Conservation (phyloP, 2,113 vertebrate genomes). For the Pteropus alecto region DNA sequence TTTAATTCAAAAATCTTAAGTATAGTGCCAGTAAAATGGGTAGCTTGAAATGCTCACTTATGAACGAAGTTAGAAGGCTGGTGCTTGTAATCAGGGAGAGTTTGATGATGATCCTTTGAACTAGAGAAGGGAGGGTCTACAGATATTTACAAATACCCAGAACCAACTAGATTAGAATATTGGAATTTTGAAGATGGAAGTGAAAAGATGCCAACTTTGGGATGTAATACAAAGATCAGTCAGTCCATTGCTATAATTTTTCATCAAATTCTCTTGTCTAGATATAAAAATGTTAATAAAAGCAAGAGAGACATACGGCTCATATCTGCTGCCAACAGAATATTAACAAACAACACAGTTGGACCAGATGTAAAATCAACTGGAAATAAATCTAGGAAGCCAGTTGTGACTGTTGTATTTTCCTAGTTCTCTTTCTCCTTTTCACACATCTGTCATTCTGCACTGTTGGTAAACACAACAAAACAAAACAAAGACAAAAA, state of each 20-base stretch:
- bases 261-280: background rate
- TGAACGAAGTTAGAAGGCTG: background rate
- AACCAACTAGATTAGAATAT: background rate
- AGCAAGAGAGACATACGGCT: slow-evolving; percentile 29
- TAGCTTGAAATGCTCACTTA: background rate
- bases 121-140: background rate
- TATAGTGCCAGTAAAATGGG: background rate
- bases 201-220: slow-evolving; percentile 8
- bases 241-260: background rate
- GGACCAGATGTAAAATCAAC: slow-evolving; percentile 67
- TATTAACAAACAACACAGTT: slow-evolving; percentile 60
- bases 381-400: slow-evolving; percentile 59
- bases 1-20: background rate
- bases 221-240: slow-evolving; percentile 18
- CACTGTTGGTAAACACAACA: slow-evolving; percentile 43
- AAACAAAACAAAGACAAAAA: background rate
- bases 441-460: slow-evolving; percentile 19
- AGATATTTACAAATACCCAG: background rate
- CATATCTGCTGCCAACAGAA: slow-evolving; percentile 37
- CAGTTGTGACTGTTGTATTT: slow-evolving; percentile 51
- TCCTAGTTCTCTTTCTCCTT: background rate
- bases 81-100: background rate
- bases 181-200: slow-evolving; percentile 1
- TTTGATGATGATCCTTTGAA: background rate
- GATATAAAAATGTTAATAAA: slow-evolving; percentile 52